phyloP scores from a whole-genome alignment of 2,113 vertebrate species.

The Propithecus coquereli region DNA sequence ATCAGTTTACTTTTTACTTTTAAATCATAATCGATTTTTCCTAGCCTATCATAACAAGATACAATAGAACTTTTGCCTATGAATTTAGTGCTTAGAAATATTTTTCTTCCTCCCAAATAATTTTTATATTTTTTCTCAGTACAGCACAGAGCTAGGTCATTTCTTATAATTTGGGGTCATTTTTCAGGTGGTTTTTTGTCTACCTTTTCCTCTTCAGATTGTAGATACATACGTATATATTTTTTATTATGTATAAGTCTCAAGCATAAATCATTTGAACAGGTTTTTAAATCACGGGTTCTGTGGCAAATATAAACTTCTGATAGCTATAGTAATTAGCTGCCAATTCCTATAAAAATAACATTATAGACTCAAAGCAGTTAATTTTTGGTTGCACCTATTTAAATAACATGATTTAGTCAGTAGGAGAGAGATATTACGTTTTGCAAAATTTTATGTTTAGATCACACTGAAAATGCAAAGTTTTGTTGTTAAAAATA shows the following conservation, averaged over 20 bases:
- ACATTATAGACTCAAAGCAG: not conserved
- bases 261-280: not conserved
- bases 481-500: conserved; percentile 39
- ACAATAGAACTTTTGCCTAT: not conserved
- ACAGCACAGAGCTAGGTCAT: not conserved
- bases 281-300: not conserved
- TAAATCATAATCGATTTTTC: conserved; percentile 11
- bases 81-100: conserved; percentile 2
- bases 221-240: not conserved
- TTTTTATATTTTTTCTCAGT: not conserved
- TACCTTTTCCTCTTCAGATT: conserved; percentile 24
- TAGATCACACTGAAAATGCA: not conserved
- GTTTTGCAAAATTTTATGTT: conserved; percentile 28
- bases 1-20: not conserved
- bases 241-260: not conserved
- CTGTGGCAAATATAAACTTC: conserved; percentile 28
- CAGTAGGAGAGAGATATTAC: not conserved
- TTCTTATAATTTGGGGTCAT: not conserved
- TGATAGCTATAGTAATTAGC: not conserved
- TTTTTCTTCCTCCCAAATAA: not conserved
- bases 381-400: conserved; percentile 29
- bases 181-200: conserved; percentile 14
- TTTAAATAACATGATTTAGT: conserved; percentile 22
- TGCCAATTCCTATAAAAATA: conserved; percentile 40
- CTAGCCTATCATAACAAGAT: not conserved